phyloP scores from a whole-genome alignment of 1,140 invertebrate genomes.

The Pogonus chalceus region DNA sequence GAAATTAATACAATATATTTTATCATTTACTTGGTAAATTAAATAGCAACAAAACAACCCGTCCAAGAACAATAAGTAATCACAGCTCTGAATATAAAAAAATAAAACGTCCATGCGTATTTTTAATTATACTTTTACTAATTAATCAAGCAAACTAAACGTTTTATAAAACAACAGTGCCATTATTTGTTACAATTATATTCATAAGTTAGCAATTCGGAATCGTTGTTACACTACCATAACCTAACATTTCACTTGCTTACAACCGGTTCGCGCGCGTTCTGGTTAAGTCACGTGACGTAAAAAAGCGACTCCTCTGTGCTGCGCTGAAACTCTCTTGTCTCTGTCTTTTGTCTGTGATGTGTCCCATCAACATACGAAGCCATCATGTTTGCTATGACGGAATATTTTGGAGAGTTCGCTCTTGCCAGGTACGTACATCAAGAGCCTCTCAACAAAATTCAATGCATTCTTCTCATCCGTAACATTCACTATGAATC shows the following conservation, averaged over 20 bases:
- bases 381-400: conserved; percentile 37
- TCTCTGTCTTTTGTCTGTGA: not conserved
- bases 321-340: not conserved
- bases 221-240: too few species aligned
- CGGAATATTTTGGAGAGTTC: conserved; percentile 41
- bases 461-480: too few species aligned
- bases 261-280: too few species aligned
- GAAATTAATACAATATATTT: not conserved
- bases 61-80: not conserved
- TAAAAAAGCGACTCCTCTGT: not conserved
- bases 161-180: not conserved
- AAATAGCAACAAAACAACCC: not conserved
- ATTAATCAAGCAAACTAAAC: not conserved
- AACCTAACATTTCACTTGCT: too few species aligned
- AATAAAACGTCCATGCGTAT: conserved; percentile 2
- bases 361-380: conserved; percentile 14
- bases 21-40: not conserved
- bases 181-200: not conserved
- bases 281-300: not conserved
- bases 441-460: too few species aligned
- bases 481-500: too few species aligned
- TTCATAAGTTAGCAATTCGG: not conserved
- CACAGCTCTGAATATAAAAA: too few species aligned
- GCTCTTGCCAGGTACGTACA: conserved; percentile 37
- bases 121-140: not conserved